Base-by-base conservation (phyloP, 2,888 invertebrate genomes). In the Watsonalla binaria region DNA sequence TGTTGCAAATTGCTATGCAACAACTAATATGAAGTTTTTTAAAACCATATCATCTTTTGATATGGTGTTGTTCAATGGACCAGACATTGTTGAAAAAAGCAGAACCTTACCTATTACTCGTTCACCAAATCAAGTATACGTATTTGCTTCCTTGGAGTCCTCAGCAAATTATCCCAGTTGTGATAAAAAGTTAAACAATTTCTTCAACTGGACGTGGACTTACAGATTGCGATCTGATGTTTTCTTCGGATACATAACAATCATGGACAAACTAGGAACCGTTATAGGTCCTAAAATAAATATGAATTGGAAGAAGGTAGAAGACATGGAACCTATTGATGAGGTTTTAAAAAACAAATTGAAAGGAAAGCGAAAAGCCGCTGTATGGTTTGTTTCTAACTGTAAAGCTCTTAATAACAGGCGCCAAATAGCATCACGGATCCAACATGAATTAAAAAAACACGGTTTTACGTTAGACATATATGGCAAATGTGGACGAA, bases 161-260 rank as follows among this genome's bases (percentile, higher is more conserved):
- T 63, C 84, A 14, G 68, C 70, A 2, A 68, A 82, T 46, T 86
- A 83, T 58, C 81, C 83, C 0, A 47, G 78, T 0, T 86, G 86
- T 56, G 56, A 67, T 0, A 52, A 70, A 2, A 55, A 57, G 14
- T 76, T 74, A 8, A 68, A 88, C 35, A 66, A 67, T 13, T 86
- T 66, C 52, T 88, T 88, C 54, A 88, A 88, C 46, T 87, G 86
- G 87, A 86, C 87, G 1, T 87, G 84, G 85, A 86, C 87, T 0
- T 88, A 80, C 46, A 77, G 62, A 63, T 56, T 84, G 8, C 75
- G 79, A 49, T 85, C 86, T 0, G 85, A 86, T 11, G 54, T 61
- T 80, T 2, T 69, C 63, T 47, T 87, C 84, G 84, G 80, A 80
- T 87, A 84, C 53, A 66, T 89, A 1, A 68, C 71, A 0, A 69